These are phyloP conservation scores for Mesodorylaimus sp. DNA, from an alignment of 2,888 invertebrate genomes.

Conservation along the genomic window DNA sequence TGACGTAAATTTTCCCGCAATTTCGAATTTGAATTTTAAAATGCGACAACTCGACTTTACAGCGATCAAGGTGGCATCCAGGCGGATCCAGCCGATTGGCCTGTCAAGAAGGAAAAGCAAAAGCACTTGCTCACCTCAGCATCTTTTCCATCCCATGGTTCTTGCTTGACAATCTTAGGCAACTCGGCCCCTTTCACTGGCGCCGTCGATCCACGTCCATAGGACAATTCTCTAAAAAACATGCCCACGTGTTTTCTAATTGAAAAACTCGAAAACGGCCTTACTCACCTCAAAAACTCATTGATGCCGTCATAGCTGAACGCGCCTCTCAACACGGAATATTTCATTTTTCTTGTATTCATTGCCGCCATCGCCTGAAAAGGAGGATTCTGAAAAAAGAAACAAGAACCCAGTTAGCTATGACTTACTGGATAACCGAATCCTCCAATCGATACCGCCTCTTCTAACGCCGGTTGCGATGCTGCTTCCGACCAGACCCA, in stretches of 20 bases:
- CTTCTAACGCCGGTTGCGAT: conserved; percentile 61
- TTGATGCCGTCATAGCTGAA: conserved; percentile 85
- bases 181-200: conserved; percentile 56
- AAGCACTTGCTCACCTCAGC: conserved; percentile 31
- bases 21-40: too few relatives aligned
- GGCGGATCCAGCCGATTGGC: too few relatives aligned
- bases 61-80: too few relatives aligned
- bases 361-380: conserved; percentile 71
- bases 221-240: conserved; percentile 56
- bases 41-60: too few relatives aligned
- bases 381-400: conserved; percentile 1
- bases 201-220: conserved; percentile 74
- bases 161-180: conserved; percentile 28
- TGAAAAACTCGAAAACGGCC: background rate
- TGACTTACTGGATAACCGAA: conserved; percentile 72
- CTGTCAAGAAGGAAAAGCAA: too few relatives aligned
- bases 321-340: conserved; percentile 71
- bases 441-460: conserved; percentile 77
- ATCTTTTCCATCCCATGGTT: conserved; percentile 39
- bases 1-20: too few relatives aligned
- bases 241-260: background rate
- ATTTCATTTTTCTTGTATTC: conserved; percentile 89
- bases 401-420: background rate
- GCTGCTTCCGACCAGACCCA: conserved; percentile 93
- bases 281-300: conserved; percentile 38